Conservation (phyloP, 2,888 invertebrate genomes). For the Cryptosula pallasiana region DNA sequence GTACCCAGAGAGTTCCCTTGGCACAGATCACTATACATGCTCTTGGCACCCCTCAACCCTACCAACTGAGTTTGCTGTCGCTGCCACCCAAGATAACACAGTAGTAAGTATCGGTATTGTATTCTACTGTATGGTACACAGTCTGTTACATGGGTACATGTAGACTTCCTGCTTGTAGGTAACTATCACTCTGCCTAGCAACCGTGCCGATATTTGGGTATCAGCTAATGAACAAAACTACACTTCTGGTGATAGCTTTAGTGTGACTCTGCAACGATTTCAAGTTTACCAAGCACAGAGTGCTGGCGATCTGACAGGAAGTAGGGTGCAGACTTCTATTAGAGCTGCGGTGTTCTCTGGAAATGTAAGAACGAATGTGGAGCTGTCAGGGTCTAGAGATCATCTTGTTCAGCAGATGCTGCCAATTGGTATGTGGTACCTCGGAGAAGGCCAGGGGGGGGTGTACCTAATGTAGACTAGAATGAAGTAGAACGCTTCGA, state of each 20-base stretch:
- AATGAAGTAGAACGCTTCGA: too few species aligned
- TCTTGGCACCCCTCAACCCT: neutral
- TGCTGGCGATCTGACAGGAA: conserved; percentile 19
- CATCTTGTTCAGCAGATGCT: conserved; percentile 22
- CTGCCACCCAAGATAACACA: neutral
- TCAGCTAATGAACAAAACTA: neutral
- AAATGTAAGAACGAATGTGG: conserved; percentile 17
- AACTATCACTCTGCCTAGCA: neutral
- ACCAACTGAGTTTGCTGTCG: conserved; percentile 18
- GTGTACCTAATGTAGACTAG: too few species aligned
- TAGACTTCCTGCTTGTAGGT: too few species aligned
- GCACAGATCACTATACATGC: conserved; percentile 15
- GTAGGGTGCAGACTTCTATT: neutral
- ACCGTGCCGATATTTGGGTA: neutral
- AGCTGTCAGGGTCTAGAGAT: conserved; percentile 4
- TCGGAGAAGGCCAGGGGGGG: too few species aligned
- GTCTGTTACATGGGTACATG: too few species aligned
- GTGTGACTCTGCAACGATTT: neutral
- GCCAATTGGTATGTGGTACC: neutral
- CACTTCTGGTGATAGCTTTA: conserved; percentile 4
- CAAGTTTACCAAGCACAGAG: conserved; percentile 14
- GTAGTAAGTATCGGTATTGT: neutral
- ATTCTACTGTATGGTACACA: too few species aligned
- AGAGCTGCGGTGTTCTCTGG: conserved; percentile 18
- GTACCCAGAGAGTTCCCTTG: conserved; percentile 5